Evolutionary conservation across 92 coral and sea anemone genomes (phyloP).

Genomic region (Galaxea fascicularis): DNA sequence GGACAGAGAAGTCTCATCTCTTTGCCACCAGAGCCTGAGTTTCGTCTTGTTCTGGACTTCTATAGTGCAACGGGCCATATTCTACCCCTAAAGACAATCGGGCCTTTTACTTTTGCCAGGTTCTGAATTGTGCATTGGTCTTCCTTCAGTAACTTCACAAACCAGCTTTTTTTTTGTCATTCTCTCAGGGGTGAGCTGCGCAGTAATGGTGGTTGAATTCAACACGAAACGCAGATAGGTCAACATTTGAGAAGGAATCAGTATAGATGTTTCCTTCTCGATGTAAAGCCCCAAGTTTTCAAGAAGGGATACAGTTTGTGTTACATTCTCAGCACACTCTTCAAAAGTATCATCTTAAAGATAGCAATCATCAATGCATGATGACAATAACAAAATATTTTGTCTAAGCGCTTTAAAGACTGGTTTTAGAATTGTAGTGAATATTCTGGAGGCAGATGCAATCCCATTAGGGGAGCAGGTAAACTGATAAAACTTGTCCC

Average conservation of each 20-base stretch:
- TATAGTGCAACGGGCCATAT: constrained; percentile 66
- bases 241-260: constrained; percentile 60
- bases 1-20: background rate
- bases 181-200: constrained; percentile 42
- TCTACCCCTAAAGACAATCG: constrained; percentile 60
- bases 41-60: constrained; percentile 57
- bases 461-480: constrained; percentile 70
- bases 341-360: constrained; percentile 56
- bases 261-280: constrained; percentile 58
- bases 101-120: constrained; percentile 67
- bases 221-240: constrained; percentile 62
- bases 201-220: constrained; percentile 60
- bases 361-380: constrained; percentile 69
- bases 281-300: constrained; percentile 51
- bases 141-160: constrained; percentile 44
- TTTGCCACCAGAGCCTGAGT: constrained; percentile 50
- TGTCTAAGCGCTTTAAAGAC: constrained; percentile 51
- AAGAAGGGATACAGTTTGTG: constrained; percentile 48
- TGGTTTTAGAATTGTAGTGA: constrained; percentile 65
- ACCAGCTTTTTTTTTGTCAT: constrained; percentile 33
- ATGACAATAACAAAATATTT: constrained; percentile 47
- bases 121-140: constrained; percentile 47
- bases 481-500: constrained; percentile 64
- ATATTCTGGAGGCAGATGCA: constrained; percentile 60
- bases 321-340: constrained; percentile 58